Base-by-base conservation (phyloP, 2,888 invertebrate genomes). In the Drosophila sordidula region DNA sequence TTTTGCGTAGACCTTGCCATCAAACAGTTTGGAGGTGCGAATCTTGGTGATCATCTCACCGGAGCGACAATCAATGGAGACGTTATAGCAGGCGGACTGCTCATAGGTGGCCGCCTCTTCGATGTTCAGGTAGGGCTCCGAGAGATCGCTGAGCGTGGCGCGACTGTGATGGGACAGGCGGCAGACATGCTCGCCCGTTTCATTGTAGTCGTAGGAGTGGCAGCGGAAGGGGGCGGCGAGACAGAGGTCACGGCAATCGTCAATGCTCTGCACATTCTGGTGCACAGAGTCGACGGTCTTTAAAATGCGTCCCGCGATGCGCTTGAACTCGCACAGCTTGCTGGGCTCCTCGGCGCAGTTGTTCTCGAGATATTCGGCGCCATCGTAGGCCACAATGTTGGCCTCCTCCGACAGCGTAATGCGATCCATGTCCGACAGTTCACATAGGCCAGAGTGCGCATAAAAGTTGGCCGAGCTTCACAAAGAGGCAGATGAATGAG, bases 231-330 rank as follows among this genome's bases (percentile, higher is more conserved):
- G 97, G 25, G 97, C 97, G 92, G 96, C 97, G 55, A 98, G 93
- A 91, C 98, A 98, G 66, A 97, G 94, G 90, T 97, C 97, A 67
- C 97, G 95, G 92, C 97, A 98, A 93, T 97, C 97, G 88, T 97
- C 97, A 70, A 96, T 93, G 25, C 96, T 96, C 78, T 95, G 95
- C 39, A 97, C 96, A 90, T 97, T 97, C 93, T 97, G 97, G 91
- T 97, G 97, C 38, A 98, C 97, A 5, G 97, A 97, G 91, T 98
- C 98, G 55, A 98, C 98, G 1, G 98, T 98, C 93, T 98, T 98
- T 78, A 98, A 93, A 87, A 98, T 98, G 89, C 97, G 95, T 22
- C 97, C 97, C 56, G 95, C 94, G 92, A 97, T 94, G 91, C 97
- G 96, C 93, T 97, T 97, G 93, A 98, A 98, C 93, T 98, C 98